These are phyloP conservation scores for Haliclona indistincta DNA, from an alignment of 37 sponge, comb jelly and placozoan species.

Conservation along the genomic window DNA sequence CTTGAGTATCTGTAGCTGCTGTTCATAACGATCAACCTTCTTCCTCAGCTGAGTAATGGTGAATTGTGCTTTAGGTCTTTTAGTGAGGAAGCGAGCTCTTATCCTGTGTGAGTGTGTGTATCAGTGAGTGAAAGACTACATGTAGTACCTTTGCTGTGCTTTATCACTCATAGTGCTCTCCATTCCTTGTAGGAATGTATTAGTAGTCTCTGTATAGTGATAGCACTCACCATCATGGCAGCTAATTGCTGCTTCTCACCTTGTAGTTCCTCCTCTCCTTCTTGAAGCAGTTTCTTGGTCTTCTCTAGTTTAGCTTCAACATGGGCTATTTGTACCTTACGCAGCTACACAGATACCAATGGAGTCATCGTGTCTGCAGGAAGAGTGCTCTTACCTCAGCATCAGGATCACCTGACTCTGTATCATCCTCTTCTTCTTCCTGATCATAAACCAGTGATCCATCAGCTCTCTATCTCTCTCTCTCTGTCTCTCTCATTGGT, in stretches of 20 bases:
- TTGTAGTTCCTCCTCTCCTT: conserved; percentile 24
- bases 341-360: too few species aligned
- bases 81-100: conserved; percentile 9
- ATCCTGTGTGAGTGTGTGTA: conserved; percentile 15
- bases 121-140: not conserved
- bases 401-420: conserved; percentile 6
- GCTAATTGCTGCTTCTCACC: conserved; percentile 2
- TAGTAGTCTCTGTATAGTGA: not conserved
- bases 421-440: conserved; percentile 16
- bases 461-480: not conserved
- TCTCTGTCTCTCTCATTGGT: not conserved
- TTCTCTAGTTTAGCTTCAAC: conserved; percentile 58
- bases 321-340: conserved; percentile 4
- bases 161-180: conserved; percentile 27
- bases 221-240: not conserved
- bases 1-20: conserved; percentile 22
- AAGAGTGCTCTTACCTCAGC: not conserved
- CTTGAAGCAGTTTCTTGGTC: not conserved
- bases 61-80: conserved; percentile 11
- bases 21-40: conserved; percentile 50
- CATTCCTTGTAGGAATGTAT: conserved; percentile 11
- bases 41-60: conserved; percentile 25
- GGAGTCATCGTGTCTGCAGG: too few species aligned
- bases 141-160: conserved; percentile 18
- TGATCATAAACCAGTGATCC: not conserved